phyloP scores from a whole-genome alignment of 2,888 invertebrate genomes.

The Lissocephala sabroskyi region DNA sequence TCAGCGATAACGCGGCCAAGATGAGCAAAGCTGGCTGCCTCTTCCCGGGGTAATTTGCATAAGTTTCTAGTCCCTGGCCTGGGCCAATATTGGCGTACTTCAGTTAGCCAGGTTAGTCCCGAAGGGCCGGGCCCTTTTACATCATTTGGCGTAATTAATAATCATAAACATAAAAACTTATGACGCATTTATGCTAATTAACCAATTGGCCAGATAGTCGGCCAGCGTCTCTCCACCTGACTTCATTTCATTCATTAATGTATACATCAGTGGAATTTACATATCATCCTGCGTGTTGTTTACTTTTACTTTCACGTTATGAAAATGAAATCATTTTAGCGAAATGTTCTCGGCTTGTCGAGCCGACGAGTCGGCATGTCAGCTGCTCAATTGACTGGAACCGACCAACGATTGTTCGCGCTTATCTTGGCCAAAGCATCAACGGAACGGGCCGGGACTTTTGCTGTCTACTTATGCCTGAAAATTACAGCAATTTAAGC shows the following conservation, averaged over 20 bases:
- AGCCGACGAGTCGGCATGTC: no score
- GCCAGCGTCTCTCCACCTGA: no score
- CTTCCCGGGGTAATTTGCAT: no score
- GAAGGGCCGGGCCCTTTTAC: not conserved
- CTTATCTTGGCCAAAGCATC: no score
- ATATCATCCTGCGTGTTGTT: slow-evolving; percentile 36
- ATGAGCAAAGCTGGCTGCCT: no score
- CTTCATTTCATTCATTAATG: slow-evolving; percentile 53
- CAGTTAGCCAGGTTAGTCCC: no score
- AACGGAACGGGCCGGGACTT: no score
- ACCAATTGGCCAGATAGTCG: slow-evolving; percentile 40
- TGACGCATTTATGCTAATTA: slow-evolving; percentile 55
- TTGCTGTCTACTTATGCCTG: slow-evolving; percentile 42
- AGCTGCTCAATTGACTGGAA: no score
- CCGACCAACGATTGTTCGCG: no score
- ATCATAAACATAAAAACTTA: slow-evolving; percentile 48
- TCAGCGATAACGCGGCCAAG: no score
- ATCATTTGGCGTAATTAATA: slow-evolving; percentile 42
- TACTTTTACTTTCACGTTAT: slow-evolving; percentile 49
- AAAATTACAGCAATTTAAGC: slow-evolving; percentile 56
- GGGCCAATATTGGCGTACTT: slow-evolving; percentile 4
- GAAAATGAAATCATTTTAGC: no score
- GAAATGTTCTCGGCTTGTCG: no score
- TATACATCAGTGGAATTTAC: slow-evolving; percentile 41
- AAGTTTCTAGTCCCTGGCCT: slow-evolving; percentile 13